Evolutionary conservation across 2,888 invertebrate genomes (phyloP).

Genomic region (Junonia oenone): DNA sequence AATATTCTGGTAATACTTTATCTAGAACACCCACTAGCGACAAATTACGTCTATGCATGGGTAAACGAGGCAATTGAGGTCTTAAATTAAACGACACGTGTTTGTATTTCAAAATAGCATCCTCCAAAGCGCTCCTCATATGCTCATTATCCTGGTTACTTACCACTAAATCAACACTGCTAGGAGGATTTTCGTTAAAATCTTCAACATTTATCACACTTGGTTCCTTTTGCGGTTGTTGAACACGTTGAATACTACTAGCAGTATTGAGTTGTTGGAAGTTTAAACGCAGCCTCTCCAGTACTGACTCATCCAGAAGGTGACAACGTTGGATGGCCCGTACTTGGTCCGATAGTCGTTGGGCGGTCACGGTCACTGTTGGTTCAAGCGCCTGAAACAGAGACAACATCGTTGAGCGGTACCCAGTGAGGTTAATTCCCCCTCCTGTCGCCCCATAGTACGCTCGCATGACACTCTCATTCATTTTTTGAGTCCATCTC

Average conservation of each 20-base stretch:
- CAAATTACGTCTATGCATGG: background rate
- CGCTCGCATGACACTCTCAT: background rate
- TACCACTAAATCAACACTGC: background rate
- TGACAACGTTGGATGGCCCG: slow-evolving; percentile 2
- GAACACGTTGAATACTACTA: background rate
- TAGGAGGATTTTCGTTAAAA: background rate
- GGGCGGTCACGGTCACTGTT: background rate
- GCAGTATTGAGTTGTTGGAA: background rate
- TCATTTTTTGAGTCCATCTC: background rate
- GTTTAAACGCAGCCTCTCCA: background rate
- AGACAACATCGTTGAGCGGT: background rate
- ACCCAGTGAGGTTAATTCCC: background rate
- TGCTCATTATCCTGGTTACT: background rate
- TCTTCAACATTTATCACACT: background rate
- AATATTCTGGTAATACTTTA: background rate
- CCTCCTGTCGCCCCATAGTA: background rate
- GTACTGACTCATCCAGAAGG: background rate
- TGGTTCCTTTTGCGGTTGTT: background rate
- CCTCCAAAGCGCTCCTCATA: background rate
- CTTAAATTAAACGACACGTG: background rate
- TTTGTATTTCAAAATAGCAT: background rate
- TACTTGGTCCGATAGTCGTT: slow-evolving; percentile 7
- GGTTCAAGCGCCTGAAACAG: slow-evolving; percentile 3
- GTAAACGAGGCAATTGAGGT: background rate
- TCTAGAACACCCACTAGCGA: background rate